Evolutionary conservation across 2,113 vertebrate genomes (phyloP).

Genomic region (Esox niger): DNA sequence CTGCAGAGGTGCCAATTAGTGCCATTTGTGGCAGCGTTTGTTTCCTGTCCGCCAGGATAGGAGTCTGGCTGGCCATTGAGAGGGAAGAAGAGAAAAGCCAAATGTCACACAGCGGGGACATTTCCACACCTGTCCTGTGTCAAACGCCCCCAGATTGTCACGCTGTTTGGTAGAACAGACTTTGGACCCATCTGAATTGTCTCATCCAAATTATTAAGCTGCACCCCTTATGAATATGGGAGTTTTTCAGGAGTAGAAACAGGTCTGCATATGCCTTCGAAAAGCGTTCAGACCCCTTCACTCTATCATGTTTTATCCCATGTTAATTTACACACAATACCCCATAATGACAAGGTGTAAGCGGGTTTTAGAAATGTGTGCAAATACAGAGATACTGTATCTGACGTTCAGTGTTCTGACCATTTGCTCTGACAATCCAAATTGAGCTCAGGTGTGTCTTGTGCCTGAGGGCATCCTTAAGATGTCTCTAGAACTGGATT

Average conservation of each 20-base stretch:
- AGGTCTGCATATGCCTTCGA: not conserved
- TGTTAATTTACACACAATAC: too few species aligned
- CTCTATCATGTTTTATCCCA: too few species aligned
- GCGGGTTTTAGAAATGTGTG: too few species aligned
- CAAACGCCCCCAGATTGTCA: conserved; percentile 66
- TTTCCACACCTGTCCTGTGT: conserved; percentile 67
- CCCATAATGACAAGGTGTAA: too few species aligned
- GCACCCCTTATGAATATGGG: conserved; percentile 15
- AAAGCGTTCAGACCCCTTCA: too few species aligned
- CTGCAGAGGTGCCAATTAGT: conserved; percentile 82
- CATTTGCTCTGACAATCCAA: too few species aligned
- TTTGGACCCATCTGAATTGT: conserved; percentile 36
- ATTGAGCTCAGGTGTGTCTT: too few species aligned
- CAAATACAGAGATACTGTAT: too few species aligned
- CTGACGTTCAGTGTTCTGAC: too few species aligned
- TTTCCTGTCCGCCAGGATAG: conserved; percentile 57
- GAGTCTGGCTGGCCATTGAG: conserved; percentile 37
- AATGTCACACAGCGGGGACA: conserved; percentile 58
- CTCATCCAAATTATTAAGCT: conserved; percentile 39
- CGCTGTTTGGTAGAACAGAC: conserved; percentile 28
- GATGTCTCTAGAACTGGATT: too few species aligned
- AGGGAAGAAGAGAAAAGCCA: conserved; percentile 42
- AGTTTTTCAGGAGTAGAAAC: conserved; percentile 8
- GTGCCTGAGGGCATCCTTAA: too few species aligned
- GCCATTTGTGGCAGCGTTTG: conserved; percentile 73